These are phyloP conservation scores for Drosophila kepulauana DNA, from an alignment of 1,140 invertebrate genomes.

Conservation along the genomic window DNA sequence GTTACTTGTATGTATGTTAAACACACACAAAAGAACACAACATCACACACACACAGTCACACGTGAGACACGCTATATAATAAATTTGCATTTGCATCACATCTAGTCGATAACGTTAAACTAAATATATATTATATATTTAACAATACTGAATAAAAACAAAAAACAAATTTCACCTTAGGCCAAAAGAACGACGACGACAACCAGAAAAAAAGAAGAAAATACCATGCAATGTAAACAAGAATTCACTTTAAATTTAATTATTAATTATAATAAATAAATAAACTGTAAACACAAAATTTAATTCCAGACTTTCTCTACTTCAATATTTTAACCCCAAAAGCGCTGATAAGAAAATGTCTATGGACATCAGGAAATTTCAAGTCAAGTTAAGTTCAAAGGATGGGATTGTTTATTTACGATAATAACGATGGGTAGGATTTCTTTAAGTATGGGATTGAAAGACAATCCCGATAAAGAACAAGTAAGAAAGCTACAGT, in stretches of 20 bases:
- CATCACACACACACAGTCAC: slow-evolving; percentile 7
- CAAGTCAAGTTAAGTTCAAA: too few relatives aligned
- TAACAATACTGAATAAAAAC: slow-evolving; percentile 11
- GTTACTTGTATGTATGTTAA: slow-evolving; percentile 46
- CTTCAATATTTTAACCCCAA: neutral
- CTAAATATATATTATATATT: slow-evolving; percentile 25
- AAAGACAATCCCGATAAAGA: too few relatives aligned
- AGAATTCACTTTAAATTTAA: slow-evolving; percentile 53
- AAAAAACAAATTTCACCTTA: slow-evolving; percentile 37
- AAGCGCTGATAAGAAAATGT: too few relatives aligned
- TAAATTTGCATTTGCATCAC: slow-evolving; percentile 32
- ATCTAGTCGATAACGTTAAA: slow-evolving; percentile 43
- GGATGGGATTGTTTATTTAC: too few relatives aligned
- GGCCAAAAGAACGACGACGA: slow-evolving; percentile 32
- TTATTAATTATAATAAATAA: slow-evolving; percentile 53
- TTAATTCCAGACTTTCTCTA: neutral
- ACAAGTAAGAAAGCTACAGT: too few relatives aligned
- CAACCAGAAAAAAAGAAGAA: neutral
- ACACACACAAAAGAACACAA: slow-evolving; percentile 1
- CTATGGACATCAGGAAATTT: too few relatives aligned
- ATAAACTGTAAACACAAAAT: slow-evolving; percentile 44
- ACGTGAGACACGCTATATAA: slow-evolving; percentile 4
- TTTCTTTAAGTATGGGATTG: too few relatives aligned
- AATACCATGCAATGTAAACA: slow-evolving; percentile 53
- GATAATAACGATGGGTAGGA: too few relatives aligned